These are phyloP conservation scores for Hassar affinis DNA, from an alignment of 2,113 vertebrate species.

Conservation along the genomic window DNA sequence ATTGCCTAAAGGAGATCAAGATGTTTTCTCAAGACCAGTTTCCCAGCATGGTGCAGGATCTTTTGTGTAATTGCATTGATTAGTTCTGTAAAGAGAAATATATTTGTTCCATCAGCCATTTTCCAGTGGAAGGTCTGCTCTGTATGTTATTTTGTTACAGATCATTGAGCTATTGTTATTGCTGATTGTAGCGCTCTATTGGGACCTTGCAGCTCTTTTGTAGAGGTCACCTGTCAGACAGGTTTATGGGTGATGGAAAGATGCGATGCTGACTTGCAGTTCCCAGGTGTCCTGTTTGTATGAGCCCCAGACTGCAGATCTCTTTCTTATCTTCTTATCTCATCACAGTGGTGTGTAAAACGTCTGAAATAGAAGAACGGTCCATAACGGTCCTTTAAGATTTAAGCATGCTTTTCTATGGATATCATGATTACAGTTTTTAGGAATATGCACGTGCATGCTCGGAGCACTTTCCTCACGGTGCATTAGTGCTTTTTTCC, in stretches of 20 bases:
- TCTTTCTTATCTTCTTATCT: neutral
- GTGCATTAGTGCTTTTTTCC: conserved; percentile 24
- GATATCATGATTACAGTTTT: neutral
- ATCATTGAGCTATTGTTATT: neutral
- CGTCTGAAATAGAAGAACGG: neutral
- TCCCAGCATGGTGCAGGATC: neutral
- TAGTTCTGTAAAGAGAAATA: neutral
- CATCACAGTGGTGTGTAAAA: neutral
- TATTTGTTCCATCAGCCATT: neutral
- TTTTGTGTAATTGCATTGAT: neutral
- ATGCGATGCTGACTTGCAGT: neutral
- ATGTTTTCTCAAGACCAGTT: neutral
- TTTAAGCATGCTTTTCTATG: neutral
- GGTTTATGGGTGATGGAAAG: neutral
- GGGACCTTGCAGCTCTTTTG: conserved; percentile 5
- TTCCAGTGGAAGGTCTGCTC: neutral
- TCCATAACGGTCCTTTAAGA: neutral
- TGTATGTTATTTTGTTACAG: neutral
- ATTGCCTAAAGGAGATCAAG: neutral
- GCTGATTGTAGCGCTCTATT: neutral
- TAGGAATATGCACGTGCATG: neutral
- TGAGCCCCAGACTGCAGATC: conserved; percentile 11
- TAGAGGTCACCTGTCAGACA: conserved; percentile 3
- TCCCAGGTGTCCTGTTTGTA: conserved; percentile 1
- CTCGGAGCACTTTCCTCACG: neutral